These are phyloP conservation scores for Pecten maximus DNA, from an alignment of 2,888 invertebrate genomes.

Conservation along the genomic window DNA sequence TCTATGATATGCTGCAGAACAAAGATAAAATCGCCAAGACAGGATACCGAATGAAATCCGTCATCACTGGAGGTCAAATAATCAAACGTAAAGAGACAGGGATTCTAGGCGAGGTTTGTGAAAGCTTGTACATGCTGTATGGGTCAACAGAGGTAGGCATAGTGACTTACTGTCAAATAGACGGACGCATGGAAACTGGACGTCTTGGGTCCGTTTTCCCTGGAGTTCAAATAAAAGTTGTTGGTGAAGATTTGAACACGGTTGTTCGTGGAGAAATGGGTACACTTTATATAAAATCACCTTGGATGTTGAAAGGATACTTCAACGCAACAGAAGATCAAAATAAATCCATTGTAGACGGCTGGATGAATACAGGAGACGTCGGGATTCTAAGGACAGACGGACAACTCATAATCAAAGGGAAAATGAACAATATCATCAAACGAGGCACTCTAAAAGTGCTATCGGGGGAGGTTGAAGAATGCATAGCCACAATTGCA, in stretches of 20 bases:
- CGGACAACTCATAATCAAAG: neutral
- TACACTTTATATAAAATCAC: neutral
- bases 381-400: neutral
- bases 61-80: neutral
- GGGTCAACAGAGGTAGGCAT: neutral
- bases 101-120: neutral
- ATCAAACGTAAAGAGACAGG: neutral
- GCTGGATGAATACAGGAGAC: neutral
- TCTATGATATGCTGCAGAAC: neutral
- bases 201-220: neutral
- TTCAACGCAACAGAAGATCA: neutral
- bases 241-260: neutral
- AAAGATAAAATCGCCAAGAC: neutral
- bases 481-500: neutral
- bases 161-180: neutral
- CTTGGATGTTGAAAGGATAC: conserved; percentile 1
- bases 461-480: neutral
- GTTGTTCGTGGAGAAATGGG: conserved; percentile 5
- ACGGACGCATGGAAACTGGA: neutral
- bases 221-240: neutral
- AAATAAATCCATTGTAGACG: neutral
- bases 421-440: neutral
- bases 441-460: neutral
- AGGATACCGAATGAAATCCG: neutral
- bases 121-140: neutral